These are phyloP conservation scores for Condylura cristata DNA, from an alignment of 2,113 vertebrate genomes.

Conservation along the genomic window DNA sequence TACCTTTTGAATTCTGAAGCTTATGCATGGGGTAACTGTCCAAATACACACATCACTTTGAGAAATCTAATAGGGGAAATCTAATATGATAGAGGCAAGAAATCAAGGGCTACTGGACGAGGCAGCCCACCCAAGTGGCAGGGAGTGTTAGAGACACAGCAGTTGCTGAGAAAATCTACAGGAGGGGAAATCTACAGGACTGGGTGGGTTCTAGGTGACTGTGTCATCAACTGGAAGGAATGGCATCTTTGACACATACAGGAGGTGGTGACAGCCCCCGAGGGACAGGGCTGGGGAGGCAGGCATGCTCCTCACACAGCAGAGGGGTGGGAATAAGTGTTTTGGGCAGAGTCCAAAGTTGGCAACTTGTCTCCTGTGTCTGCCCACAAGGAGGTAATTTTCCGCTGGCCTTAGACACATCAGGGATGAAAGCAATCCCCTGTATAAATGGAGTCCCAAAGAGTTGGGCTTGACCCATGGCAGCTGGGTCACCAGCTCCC, in stretches of 20 bases:
- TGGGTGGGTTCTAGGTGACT: not conserved
- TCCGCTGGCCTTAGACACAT: not conserved
- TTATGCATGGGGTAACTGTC: not conserved
- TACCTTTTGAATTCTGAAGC: conserved; percentile 28
- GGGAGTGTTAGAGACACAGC: not conserved
- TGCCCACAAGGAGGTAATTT: conserved; percentile 40
- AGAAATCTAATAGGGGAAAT: not conserved
- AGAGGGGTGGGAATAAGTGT: not conserved
- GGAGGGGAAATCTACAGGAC: not conserved
- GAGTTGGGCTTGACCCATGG: not conserved
- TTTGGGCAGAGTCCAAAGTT: not conserved
- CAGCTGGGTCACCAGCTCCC: not conserved
- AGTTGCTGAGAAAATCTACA: not conserved
- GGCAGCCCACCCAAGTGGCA: not conserved
- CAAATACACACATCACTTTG: not conserved
- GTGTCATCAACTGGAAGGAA: conserved; percentile 53
- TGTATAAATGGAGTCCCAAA: not conserved
- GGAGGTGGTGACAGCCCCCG: not conserved
- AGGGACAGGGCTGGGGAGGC: not conserved
- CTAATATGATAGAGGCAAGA: not conserved
- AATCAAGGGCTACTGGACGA: not conserved
- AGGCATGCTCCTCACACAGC: not conserved
- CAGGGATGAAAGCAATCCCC: conserved; percentile 53
- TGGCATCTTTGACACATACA: not conserved
- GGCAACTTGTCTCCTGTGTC: not conserved